Conservation (phyloP, 2,113 vertebrate genomes). For the Periophthalmus modestus region DNA sequence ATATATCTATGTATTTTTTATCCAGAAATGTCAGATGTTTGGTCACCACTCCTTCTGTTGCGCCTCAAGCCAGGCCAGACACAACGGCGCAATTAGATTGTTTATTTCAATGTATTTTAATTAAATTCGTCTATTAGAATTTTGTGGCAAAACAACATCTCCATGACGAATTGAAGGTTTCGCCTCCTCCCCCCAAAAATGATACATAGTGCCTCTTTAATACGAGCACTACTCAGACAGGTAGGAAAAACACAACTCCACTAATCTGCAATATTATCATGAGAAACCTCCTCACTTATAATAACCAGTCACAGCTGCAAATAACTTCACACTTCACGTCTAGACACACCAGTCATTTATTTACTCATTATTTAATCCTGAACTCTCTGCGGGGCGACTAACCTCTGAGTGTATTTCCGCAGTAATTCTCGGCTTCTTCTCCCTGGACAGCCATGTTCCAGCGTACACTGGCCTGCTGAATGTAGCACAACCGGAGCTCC, state of each 20-base stretch:
- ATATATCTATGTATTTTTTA: no score
- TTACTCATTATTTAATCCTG: conserved; percentile 9
- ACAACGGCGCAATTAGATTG: no score
- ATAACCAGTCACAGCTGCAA: background rate
- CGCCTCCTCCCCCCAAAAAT: no score
- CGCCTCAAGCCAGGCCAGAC: no score
- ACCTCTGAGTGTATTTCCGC: conserved; percentile 33
- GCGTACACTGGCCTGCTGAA: conserved; percentile 54
- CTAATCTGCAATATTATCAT: background rate
- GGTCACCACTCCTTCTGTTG: no score
- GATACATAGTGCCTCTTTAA: no score
- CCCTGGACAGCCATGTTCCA: conserved; percentile 31
- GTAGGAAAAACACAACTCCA: background rate
- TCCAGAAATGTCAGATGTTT: no score
- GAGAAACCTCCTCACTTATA: background rate
- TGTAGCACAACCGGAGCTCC: conserved; percentile 54
- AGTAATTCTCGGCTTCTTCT: conserved; percentile 38
- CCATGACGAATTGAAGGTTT: no score
- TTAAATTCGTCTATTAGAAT: no score
- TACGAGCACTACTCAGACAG: no score
- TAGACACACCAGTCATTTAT: background rate
- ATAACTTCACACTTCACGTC: background rate
- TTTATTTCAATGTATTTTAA: no score
- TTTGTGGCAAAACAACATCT: no score
- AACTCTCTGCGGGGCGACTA: conserved; percentile 23